Base-by-base conservation (phyloP, 2,888 invertebrate genomes). In the Choreutis nemorana region DNA sequence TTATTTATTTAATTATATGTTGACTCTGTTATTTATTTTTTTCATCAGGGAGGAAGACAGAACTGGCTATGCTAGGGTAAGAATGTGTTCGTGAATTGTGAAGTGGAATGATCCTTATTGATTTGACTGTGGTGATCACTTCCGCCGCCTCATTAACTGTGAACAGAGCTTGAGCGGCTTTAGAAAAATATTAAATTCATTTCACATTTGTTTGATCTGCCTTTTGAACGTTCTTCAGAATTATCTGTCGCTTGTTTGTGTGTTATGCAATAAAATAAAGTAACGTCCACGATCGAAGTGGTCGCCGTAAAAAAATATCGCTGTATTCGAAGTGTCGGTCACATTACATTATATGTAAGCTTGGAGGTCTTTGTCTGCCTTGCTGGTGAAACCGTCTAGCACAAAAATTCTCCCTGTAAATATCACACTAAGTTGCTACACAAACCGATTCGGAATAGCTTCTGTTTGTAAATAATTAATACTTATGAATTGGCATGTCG, bases 1-100 rank as follows among this genome's bases (percentile, higher is more conserved):
- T 22, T 49, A 37, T 39, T 39, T 46, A 41, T 42, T 8, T 37
- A 28, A 30, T 28, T 32, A 27, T 35, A 31, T 30, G 26, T 18
- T 25, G 6, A 10, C 36, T 40, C 38, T 40, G 33, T 41, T 55
- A 54, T 58, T 41, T 66, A 61, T 77, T 77, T 77, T 64, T 72
- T 77, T 80, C 70, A 78, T 77, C 77, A 81, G 80, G 80, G 79
- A 80, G 77, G 79, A 77, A 67, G 80, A 79, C 71, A 73, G 70
- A 66, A 65, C 67, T 66, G 80, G 78, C 72, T 79, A 67, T 79
- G 73, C 57, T 72, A 77, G 80, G 80, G 80, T 80, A 80, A 80
- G 80, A 62, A 43, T 54, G 65, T 68, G 70, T 73, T 72, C 55
- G 50, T 70, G 71, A 61, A 54, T 61, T 67, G 66, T 58, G 56